Conservation (phyloP, 2,797 vertebrate genomes). For the Holocentrus rufus region DNA sequence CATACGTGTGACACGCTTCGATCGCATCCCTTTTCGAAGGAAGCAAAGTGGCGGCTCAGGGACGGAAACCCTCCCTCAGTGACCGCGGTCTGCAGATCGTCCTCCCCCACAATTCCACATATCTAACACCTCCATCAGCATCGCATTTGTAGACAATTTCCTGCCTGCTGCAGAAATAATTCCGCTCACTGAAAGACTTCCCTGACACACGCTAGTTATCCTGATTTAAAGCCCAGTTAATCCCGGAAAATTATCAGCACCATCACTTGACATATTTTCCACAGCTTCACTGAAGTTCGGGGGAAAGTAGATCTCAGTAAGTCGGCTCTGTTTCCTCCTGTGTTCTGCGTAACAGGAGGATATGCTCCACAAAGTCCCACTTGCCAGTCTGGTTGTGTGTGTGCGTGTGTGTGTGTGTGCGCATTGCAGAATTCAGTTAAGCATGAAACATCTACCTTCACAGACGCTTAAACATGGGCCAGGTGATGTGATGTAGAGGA, state of each 20-base stretch:
- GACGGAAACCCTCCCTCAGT: background rate
- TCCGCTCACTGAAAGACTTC: slow-evolving; percentile 4
- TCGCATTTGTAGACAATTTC: background rate
- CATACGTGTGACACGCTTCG: background rate
- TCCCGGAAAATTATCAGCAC: slow-evolving; percentile 4
- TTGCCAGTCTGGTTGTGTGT: slow-evolving; percentile 5
- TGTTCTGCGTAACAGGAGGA: background rate
- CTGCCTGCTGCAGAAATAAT: background rate
- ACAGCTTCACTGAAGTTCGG: slow-evolving; percentile 6
- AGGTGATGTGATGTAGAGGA: background rate
- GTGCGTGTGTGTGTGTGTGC: slow-evolving; percentile 11
- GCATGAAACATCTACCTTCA: slow-evolving; percentile 5
- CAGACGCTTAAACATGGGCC: slow-evolving; percentile 2
- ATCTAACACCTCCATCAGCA: background rate
- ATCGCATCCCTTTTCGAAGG: background rate
- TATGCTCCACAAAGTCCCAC: background rate
- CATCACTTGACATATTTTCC: slow-evolving; percentile 7
- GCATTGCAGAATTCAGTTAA: background rate
- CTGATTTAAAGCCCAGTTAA: background rate
- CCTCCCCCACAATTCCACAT: slow-evolving; percentile 33
- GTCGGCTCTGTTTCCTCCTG: slow-evolving; percentile 4
- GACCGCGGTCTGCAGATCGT: slow-evolving; percentile 6
- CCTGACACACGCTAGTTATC: slow-evolving; percentile 1
- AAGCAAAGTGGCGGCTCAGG: slow-evolving; percentile 2
- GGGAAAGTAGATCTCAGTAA: background rate